Conservation (phyloP, 2,888 invertebrate species). For the Camptogramma bilineatum region DNA sequence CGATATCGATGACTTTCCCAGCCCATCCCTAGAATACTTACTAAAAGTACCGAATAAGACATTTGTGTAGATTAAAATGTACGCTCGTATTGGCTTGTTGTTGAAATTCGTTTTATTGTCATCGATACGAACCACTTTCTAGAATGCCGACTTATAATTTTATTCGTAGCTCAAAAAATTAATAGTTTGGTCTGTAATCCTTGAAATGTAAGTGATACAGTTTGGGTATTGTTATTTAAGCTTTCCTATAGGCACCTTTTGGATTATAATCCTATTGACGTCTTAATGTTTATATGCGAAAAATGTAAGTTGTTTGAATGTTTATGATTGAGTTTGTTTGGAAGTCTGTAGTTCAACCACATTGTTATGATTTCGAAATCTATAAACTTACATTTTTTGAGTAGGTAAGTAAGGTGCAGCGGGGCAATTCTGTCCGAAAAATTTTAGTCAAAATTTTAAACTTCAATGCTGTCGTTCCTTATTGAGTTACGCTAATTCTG, state of each 20-base stretch:
- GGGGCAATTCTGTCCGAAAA: too few relatives aligned
- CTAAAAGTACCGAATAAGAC: constrained; percentile 62
- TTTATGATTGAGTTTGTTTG: neutral
- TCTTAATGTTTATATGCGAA: neutral
- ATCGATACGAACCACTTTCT: constrained; percentile 45
- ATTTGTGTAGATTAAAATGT: constrained; percentile 75
- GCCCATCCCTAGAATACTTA: constrained; percentile 49
- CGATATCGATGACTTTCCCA: constrained; percentile 27
- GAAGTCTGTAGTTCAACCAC: too few relatives aligned
- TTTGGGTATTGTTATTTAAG: constrained; percentile 2
- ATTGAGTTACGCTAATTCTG: too few relatives aligned
- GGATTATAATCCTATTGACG: neutral
- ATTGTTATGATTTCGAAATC: too few relatives aligned
- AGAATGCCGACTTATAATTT: constrained; percentile 42
- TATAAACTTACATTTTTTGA: too few relatives aligned
- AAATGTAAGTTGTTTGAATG: neutral
- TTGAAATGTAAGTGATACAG: constrained; percentile 18
- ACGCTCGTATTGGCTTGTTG: constrained; percentile 66
- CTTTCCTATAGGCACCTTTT: neutral
- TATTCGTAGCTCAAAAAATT: constrained; percentile 6
- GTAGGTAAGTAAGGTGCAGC: too few relatives aligned
- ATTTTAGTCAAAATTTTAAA: too few relatives aligned
- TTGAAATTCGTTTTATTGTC: constrained; percentile 67
- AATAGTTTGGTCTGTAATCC: constrained; percentile 23
- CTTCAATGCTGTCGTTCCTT: too few relatives aligned